Conservation (phyloP, 2,888 invertebrate genomes). For the Agrotis exclamationis region DNA sequence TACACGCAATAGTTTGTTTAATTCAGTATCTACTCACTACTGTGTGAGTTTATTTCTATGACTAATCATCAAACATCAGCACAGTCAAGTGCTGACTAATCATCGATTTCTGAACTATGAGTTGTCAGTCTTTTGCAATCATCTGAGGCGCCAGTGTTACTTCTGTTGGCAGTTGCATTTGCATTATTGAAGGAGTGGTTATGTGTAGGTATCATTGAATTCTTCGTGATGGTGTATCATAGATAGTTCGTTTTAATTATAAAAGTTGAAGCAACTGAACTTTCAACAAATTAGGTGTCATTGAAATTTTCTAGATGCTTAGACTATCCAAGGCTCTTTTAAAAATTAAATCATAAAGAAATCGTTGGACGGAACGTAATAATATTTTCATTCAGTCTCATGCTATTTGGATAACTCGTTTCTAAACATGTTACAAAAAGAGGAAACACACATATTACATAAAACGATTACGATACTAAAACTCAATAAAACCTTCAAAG, state of each 20-base stretch:
- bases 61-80: slow-evolving; percentile 32
- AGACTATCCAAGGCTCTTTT: neutral
- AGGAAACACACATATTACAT: too few species aligned
- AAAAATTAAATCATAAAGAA: too few species aligned
- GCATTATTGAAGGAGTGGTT: neutral
- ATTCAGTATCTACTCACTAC: slow-evolving; percentile 19
- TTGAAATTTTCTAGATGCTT: neutral
- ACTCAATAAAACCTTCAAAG: neutral
- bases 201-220: too few species aligned
- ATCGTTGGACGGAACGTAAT: too few species aligned
- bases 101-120: slow-evolving; percentile 29
- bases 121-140: slow-evolving; percentile 27
- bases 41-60: slow-evolving; percentile 11
- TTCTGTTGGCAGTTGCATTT: neutral
- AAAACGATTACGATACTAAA: too few species aligned
- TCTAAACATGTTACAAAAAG: neutral
- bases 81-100: slow-evolving; percentile 27
- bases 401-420: too few species aligned
- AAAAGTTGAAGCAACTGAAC: neutral
- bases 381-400: too few species aligned
- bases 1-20: slow-evolving; percentile 30
- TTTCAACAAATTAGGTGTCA: neutral
- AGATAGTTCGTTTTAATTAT: neutral
- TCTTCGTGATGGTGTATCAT: neutral
- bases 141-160: neutral